A percentile compares a stretch with the other conserved stretches of the same genome.
These are phyloP conservation scores for Rutilus rutilus DNA, from an alignment of 2,113 vertebrate genomes.

Conservation along the genomic window DNA sequence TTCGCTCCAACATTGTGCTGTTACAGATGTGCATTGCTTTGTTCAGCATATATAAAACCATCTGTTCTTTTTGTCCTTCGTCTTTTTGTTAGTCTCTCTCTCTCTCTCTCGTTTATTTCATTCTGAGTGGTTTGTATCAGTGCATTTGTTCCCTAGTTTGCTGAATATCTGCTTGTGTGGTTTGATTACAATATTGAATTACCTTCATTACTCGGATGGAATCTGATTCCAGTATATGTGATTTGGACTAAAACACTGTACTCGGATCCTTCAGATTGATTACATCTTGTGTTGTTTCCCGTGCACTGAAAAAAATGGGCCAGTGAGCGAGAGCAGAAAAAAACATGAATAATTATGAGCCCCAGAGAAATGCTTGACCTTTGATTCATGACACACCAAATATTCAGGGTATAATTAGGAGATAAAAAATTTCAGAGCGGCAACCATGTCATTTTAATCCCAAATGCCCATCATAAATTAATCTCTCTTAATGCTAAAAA, in stretches of 20 bases:
- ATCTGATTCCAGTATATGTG: neutral
- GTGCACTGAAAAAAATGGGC: slow-evolving; percentile 20
- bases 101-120: neutral
- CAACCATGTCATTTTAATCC: slow-evolving; percentile 30
- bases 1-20: neutral
- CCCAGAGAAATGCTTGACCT: slow-evolving; percentile 48
- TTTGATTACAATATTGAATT: slow-evolving; percentile 22
- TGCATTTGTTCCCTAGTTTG: slow-evolving; percentile 2
- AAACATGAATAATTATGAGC: slow-evolving; percentile 29
- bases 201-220: slow-evolving; percentile 22
- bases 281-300: slow-evolving; percentile 5
- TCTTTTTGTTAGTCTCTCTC: neutral
- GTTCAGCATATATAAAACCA: slow-evolving; percentile 13
- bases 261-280: slow-evolving; percentile 5
- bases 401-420: slow-evolving; percentile 44
- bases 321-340: slow-evolving; percentile 4
- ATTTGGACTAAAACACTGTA: neutral
- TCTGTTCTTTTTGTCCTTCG: neutral
- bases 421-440: slow-evolving; percentile 12
- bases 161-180: neutral
- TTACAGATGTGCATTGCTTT: neutral
- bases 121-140: neutral
- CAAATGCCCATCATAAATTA: slow-evolving; percentile 44
- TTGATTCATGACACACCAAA: slow-evolving; percentile 49
- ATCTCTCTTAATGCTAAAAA: slow-evolving; percentile 29